Evolutionary conservation across 2,888 invertebrate genomes (phyloP).

Genomic region (Diarsia rubi): DNA sequence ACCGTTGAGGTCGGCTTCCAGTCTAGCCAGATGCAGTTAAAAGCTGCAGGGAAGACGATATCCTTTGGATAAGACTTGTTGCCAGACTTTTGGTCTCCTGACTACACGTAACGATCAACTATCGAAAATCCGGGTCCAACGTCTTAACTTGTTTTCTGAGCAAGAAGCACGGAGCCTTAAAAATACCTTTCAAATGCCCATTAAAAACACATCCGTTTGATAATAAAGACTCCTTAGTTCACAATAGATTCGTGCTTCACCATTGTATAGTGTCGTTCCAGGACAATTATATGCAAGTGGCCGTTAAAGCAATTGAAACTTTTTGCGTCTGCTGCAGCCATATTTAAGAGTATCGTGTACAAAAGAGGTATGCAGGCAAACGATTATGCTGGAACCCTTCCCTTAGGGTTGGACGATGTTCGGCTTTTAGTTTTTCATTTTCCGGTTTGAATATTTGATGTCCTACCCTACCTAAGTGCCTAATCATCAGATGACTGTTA

Average conservation of each 20-base stretch:
- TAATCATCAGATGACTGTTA: background rate
- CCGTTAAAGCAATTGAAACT: conserved; percentile 80
- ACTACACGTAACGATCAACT: background rate
- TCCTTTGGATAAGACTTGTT: background rate
- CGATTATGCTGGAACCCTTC: conserved; percentile 77
- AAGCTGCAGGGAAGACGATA: background rate
- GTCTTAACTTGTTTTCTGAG: background rate
- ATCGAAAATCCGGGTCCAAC: background rate
- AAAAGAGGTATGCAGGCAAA: conserved; percentile 79
- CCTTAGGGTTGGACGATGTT: conserved; percentile 56
- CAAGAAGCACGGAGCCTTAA: background rate
- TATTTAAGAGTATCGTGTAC: conserved; percentile 75
- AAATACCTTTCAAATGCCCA: background rate
- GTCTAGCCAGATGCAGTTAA: background rate
- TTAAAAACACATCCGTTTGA: background rate
- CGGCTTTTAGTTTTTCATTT: conserved; percentile 12
- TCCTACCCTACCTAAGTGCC: background rate
- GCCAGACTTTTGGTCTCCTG: background rate
- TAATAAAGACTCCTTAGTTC: conserved; percentile 17
- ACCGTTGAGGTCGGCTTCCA: background rate
- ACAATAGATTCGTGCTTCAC: conserved; percentile 53
- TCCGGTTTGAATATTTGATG: background rate
- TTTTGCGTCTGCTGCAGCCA: conserved; percentile 78
- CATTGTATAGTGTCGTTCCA: conserved; percentile 64
- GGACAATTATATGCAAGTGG: conserved; percentile 76